These are phyloP conservation scores for Geophilus truncorum DNA, from an alignment of 2,888 invertebrate species.

Conservation along the genomic window DNA sequence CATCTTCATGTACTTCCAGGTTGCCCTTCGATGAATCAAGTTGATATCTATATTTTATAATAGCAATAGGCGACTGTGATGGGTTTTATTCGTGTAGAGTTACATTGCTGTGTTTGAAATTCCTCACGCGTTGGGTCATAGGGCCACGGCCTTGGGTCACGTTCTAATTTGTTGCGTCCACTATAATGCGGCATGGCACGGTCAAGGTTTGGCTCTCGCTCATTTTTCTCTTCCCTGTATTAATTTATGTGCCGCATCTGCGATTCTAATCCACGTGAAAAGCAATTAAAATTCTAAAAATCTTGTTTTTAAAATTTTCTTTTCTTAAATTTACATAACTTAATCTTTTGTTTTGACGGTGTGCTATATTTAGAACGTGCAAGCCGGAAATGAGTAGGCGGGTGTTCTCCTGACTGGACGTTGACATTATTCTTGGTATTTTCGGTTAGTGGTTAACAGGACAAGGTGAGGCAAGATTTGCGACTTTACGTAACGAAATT, in stretches of 20 bases:
- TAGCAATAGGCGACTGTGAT: too few species aligned
- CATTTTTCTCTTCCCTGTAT: neutral
- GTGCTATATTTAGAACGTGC: neutral
- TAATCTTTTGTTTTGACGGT: neutral
- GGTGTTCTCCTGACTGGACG: conserved; percentile 2
- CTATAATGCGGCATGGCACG: neutral
- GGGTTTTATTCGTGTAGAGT: neutral
- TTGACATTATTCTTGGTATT: neutral
- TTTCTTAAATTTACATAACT: neutral
- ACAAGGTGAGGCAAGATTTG: neutral
- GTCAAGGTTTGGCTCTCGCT: neutral
- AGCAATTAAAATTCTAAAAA: too few species aligned
- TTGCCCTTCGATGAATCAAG: too few species aligned
- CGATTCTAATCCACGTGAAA: too few species aligned
- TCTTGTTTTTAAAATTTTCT: neutral
- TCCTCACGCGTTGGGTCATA: neutral
- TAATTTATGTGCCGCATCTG: too few species aligned
- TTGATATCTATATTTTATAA: too few species aligned
- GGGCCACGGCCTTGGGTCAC: conserved; percentile 2
- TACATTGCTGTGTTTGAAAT: neutral
- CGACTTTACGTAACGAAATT: too few species aligned
- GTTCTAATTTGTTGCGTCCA: neutral
- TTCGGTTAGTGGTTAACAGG: neutral
- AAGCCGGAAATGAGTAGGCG: neutral
- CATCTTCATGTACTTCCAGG: too few species aligned